Base-by-base conservation (phyloP, 2,888 invertebrate species). In the Oscheius sp. region DNA sequence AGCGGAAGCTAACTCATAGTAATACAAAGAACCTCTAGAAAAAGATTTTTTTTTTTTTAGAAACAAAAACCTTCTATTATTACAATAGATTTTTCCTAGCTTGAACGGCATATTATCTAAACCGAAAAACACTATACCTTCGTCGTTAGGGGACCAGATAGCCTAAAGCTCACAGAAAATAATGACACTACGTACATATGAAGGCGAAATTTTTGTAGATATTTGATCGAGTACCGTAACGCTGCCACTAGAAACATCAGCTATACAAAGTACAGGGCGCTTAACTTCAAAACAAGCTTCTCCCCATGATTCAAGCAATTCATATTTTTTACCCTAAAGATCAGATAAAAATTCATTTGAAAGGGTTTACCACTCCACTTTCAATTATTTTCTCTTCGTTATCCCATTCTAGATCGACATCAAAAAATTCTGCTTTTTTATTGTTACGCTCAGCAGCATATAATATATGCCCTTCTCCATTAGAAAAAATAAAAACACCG, bases 41-140 rank as follows among this genome's bases (percentile, higher is more conserved):
- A 32, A 20, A 8, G 36, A 20, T 57, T 67, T 9, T 30, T 17
- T 24, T 30, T n/a, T 20, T 33, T 6, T 28, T 45, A 26, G 47
- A 47, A 47, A 38, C 28, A 36, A 8, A 32, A n/a, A 68, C 71
- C 51, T 64, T 67, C 82, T 56, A 64, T 84, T 85, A 54, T 75
- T 77, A 64, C 85, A 86, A 68, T 71, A 79, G 41, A 83, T 79
- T 28, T 71, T 67, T 30, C 85, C 85, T 14, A 86, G 69, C 47
- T 80, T 73, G 65, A 78, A 77, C 2, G 80, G 75, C 24, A 74
- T 68, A 20, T 62, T 67, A 20, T 81, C 70, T 26, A 86, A 30
- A 0, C 82, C 85, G 45, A 82, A 76, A 68, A 85, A 86, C 2
- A 85, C 75, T n/a, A 86, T 68, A 44, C 83, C 81, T 22, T 74